Base-by-base conservation (phyloP, 1,140 invertebrate genomes). In the Agrypnia vestita region DNA sequence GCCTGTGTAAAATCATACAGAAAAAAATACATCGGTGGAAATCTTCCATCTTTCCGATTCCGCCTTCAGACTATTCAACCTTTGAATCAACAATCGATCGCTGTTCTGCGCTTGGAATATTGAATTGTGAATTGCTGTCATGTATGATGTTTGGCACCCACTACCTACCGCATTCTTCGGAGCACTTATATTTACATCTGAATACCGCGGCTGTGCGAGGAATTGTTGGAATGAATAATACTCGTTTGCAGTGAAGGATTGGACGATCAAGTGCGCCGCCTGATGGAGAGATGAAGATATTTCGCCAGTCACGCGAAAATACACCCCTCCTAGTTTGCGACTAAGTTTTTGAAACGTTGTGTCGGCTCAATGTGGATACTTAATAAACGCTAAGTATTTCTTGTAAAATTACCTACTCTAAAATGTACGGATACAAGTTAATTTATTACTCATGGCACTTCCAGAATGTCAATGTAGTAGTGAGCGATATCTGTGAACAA, bases 71-170 rank as follows among this genome's bases (percentile, higher is more conserved):
- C 55, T 15, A 59, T 67, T 44, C 43, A 43, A 67, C 62, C 43
- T 67, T 67, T 67, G 62, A 67, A 67, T 67, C 43, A 67, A 82
- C 78, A 80, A 82, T 80, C 74, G 81, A 69, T 74, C 81, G 75
- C 81, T 73, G 77, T 82, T 82, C 80, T 74, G 62, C 55, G 71
- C 46, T n/a, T 44, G 74, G 81, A 80, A 80, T 82, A 82, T 80
- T 78, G 78, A 80, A 82, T 82, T 78, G 74, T 80, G 81, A 82
- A 82, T 82, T 82, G 78, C 74, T 82, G 81, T 82, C 74, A 80
- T 82, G 78, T 80, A 74, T 69, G 81, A 76, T 78, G 81, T 78
- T 79, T 75, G 77, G 78, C 55, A 43, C 76, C 72, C 46, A 71
- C 55, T 76, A 76, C 80, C 80, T 71, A 44, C 51, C 47, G 51